Evolutionary conservation across 1,140 invertebrate genomes (phyloP).

Genomic region (Drosophila teissieri): DNA sequence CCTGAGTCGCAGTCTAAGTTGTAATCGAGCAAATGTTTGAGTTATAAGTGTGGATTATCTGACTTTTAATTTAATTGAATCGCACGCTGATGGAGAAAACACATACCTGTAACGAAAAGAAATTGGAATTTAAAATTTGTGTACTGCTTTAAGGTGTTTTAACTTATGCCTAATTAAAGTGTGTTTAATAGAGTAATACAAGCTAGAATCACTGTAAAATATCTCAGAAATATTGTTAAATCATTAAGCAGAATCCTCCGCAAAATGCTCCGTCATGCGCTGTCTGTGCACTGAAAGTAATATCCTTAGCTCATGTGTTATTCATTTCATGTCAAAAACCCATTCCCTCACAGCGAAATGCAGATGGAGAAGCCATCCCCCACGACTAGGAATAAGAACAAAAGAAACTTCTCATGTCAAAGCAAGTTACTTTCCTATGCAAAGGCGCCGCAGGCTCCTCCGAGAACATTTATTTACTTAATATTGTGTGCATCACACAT

Average conservation of each 20-base stretch:
- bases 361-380: constrained; percentile 11
- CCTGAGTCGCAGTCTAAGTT: constrained; percentile 28
- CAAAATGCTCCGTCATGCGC: not conserved
- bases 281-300: constrained; percentile 21
- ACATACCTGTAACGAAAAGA: constrained; percentile 62
- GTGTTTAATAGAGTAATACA: rapidly evolving
- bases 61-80: constrained; percentile 22
- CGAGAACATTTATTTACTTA: constrained; percentile 69
- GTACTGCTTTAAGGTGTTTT: not conserved
- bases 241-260: not conserved
- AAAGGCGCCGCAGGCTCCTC: constrained; percentile 32
- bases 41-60: constrained; percentile 39
- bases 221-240: not conserved
- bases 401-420: constrained; percentile 41
- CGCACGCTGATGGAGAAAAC: too few species aligned
- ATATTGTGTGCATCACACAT: constrained; percentile 70
- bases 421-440: constrained; percentile 57
- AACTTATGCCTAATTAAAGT: not conserved
- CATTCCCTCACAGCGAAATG: not conserved
- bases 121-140: not conserved
- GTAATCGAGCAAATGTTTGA: constrained; percentile 58
- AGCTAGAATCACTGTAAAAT: not conserved
- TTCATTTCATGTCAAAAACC: constrained; percentile 41
- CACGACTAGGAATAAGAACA: not conserved
- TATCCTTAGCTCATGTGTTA: constrained; percentile 45